Base-by-base conservation (phyloP, 2,113 vertebrate genomes). In the Melanerpes formicivorus region DNA sequence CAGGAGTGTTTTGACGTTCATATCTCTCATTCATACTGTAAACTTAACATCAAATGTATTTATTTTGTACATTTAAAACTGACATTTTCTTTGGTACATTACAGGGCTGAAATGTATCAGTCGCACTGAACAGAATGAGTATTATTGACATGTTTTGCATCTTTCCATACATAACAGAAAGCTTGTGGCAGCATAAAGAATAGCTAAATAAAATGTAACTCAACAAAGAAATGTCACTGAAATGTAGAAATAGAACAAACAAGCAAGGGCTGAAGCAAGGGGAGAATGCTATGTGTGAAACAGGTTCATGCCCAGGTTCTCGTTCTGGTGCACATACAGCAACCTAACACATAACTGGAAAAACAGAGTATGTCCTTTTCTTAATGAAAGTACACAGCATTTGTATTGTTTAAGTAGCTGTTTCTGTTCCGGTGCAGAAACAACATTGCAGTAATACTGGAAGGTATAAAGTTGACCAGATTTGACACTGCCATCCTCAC, bases 1-100 rank as follows among this genome's bases (percentile, higher is more conserved):
- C 81, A 37, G 46, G 73, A 81, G 26, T 42, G 50, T 74, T 87
- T 27, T 40, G 46, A 76, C 66, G 59, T 85, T 72, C 40, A 59
- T 4, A 3, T 81, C 34, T 73, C 50, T 91, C 12, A 1, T 85
- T 92, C 64, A 14, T 55, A 7, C 18, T 37, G 40, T 63, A 89
- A 93, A 56, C 54, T 63, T 74, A 87, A 79, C 52, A 59, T 27
- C 67, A 87, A 87, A n/a, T 55, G 32, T 72, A 95, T 85, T 92
- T 93, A 63, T 92, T 91, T 93, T 62, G 74, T 89, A 83, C 82
- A 87, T 87, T 82, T 66, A 18, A 70, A 65, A 22, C 26, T 59
- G 67, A 11, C 29, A 14, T 87, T 95, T 90, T 80, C 34, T 55
- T 66, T 65, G 63, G 17, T 93, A 89, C 79, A 70, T 63, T 87